These are phyloP conservation scores for Nycticorax nycticorax DNA, from an alignment of 2,113 vertebrate species.

Conservation along the genomic window DNA sequence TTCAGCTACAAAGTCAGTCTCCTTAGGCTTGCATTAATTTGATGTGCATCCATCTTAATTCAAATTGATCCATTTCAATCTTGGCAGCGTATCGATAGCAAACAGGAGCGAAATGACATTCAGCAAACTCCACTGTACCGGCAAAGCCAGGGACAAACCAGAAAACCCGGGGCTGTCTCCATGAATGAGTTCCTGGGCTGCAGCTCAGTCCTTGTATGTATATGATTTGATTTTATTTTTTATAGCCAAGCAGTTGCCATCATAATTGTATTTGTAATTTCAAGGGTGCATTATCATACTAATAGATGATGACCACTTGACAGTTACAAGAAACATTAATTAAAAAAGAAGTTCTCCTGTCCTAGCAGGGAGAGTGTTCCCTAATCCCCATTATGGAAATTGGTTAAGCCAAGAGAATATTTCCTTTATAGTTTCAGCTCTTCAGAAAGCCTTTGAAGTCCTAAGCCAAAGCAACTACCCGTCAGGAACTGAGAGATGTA, in stretches of 20 bases:
- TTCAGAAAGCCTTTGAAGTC: slow-evolving; percentile 37
- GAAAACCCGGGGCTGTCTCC: not conserved
- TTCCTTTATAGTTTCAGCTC: slow-evolving; percentile 25
- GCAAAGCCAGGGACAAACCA: not conserved
- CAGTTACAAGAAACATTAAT: slow-evolving; percentile 30
- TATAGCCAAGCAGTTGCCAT: not conserved
- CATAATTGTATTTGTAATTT: slow-evolving; percentile 26
- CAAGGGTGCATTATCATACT: not conserved
- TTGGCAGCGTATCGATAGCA: not conserved
- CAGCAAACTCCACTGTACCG: not conserved
- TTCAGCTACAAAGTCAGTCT: not conserved
- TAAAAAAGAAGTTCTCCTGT: slow-evolving; percentile 20
- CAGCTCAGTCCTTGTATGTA: not conserved
- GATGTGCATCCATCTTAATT: slow-evolving; percentile 13
- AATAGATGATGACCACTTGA: slow-evolving; percentile 4
- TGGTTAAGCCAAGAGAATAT: slow-evolving; percentile 37
- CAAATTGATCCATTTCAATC: not conserved
- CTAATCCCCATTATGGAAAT: slow-evolving; percentile 44
- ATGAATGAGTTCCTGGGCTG: not conserved
- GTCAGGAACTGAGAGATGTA: not conserved
- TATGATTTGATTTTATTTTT: not conserved
- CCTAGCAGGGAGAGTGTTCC: slow-evolving; percentile 17
- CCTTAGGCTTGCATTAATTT: not conserved
- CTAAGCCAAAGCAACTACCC: slow-evolving; percentile 31
- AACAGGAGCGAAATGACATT: not conserved